Conservation (phyloP, 2,113 vertebrate species). For the Antennarius striatus region DNA sequence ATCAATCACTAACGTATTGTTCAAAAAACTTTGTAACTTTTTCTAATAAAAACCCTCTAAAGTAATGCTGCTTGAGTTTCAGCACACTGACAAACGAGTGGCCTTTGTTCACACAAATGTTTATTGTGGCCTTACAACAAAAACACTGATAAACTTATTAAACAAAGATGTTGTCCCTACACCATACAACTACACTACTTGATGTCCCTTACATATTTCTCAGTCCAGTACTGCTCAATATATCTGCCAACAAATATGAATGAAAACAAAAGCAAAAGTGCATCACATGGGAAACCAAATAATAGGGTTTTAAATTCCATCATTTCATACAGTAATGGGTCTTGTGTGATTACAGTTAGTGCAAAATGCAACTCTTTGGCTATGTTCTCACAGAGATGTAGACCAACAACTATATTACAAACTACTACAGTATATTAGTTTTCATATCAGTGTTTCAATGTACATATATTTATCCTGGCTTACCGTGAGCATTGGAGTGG, state of each 20-base stretch:
- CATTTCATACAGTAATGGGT: slow-evolving; percentile 53
- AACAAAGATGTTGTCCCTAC: slow-evolving; percentile 51
- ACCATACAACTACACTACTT: slow-evolving; percentile 50
- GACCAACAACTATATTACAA: slow-evolving; percentile 21
- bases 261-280: slow-evolving; percentile 22
- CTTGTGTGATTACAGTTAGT: slow-evolving; percentile 43
- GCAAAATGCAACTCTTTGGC: slow-evolving; percentile 43
- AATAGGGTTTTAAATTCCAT: slow-evolving; percentile 63
- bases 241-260: slow-evolving; percentile 28
- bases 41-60: too few relatives aligned
- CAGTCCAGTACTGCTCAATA: slow-evolving; percentile 47
- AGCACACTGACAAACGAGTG: too few relatives aligned
- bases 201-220: slow-evolving; percentile 62
- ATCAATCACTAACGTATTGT: too few relatives aligned
- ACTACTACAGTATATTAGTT: not conserved
- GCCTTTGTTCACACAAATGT: too few relatives aligned
- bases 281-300: slow-evolving; percentile 19
- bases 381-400: slow-evolving; percentile 21
- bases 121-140: too few relatives aligned
- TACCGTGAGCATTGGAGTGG: slow-evolving; percentile 89
- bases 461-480: slow-evolving; percentile 29
- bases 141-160: too few relatives aligned
- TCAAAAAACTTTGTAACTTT: too few relatives aligned
- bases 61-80: too few relatives aligned
- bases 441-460: slow-evolving; percentile 7